Conservation (phyloP, 2,888 invertebrate species). For the Nomada goodeniana region DNA sequence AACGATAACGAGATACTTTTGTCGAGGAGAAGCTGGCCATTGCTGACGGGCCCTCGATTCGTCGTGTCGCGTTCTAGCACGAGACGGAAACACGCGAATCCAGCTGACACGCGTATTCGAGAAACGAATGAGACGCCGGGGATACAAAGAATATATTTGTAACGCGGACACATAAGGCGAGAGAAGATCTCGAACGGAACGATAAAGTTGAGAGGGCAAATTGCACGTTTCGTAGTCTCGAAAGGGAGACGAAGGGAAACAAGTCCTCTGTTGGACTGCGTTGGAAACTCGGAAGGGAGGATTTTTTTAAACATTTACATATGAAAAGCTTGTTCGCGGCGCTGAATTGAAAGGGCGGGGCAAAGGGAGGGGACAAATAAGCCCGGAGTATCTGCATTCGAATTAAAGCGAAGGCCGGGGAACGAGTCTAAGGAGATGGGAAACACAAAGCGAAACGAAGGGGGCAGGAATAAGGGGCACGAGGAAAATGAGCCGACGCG, state of each 20-base stretch:
- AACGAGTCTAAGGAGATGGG: background rate
- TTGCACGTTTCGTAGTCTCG: background rate
- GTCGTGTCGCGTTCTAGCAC: background rate
- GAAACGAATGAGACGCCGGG: background rate
- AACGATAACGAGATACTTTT: conserved; percentile 18
- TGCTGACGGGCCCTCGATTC: background rate
- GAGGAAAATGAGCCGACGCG: background rate
- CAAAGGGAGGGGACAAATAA: background rate
- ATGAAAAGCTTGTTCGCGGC: background rate
- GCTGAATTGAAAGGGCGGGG: background rate
- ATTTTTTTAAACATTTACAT: conserved; percentile 11
- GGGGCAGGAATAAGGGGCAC: background rate
- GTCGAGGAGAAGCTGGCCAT: background rate
- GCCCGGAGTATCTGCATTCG: background rate
- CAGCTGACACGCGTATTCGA: background rate
- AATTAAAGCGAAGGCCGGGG: background rate
- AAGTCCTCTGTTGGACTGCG: background rate
- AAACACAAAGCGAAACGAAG: background rate
- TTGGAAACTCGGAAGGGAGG: background rate
- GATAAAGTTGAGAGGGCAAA: background rate
- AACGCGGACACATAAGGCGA: background rate
- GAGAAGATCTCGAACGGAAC: background rate
- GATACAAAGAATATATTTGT: background rate
- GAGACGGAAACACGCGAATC: background rate
- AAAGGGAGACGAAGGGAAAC: background rate